Conservation (phyloP, 2,888 invertebrate genomes). For the Trissonchulus latispiculum region DNA sequence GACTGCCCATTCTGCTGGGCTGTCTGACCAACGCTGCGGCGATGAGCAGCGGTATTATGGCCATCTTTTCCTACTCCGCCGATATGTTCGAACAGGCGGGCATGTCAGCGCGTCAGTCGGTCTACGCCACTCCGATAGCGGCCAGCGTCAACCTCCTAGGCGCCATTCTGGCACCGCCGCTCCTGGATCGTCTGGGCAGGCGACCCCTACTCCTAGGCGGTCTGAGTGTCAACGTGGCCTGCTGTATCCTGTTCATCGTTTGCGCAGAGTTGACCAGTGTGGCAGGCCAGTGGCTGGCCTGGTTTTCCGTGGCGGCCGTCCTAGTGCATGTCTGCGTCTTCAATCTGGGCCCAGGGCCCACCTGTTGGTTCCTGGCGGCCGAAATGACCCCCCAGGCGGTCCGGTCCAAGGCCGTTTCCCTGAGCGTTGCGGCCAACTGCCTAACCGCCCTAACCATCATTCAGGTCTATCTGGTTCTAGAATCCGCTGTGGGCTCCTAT, state of each 20-base stretch:
- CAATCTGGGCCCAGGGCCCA: slow-evolving; percentile 6
- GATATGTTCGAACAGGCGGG: slow-evolving; percentile 14
- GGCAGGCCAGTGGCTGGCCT: neutral
- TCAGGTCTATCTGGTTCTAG: neutral
- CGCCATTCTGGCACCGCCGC: slow-evolving; percentile 5
- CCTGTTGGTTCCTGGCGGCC: neutral
- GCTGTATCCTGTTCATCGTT: slow-evolving; percentile 7
- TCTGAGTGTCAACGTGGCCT: neutral
- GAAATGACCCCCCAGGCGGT: slow-evolving; percentile 12
- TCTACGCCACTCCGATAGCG: neutral
- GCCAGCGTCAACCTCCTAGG: slow-evolving; percentile 19
- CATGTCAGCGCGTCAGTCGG: neutral
- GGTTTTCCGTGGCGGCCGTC: neutral
- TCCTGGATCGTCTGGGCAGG: slow-evolving; percentile 18
- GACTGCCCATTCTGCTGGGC: slow-evolving; percentile 20
- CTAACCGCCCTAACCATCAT: neutral
- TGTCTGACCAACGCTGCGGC: neutral
- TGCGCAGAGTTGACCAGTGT: neutral
- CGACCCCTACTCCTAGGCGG: slow-evolving; percentile 13
- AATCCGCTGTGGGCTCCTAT: slow-evolving; percentile 10
- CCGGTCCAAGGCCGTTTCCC: slow-evolving; percentile 5
- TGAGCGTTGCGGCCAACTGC: slow-evolving; percentile 11
- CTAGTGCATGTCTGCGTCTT: neutral
- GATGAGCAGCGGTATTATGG: slow-evolving; percentile 20
- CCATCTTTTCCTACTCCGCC: slow-evolving; percentile 18